These are phyloP conservation scores for Aphyosemion australe DNA, from an alignment of 2,113 vertebrate genomes.

Conservation along the genomic window DNA sequence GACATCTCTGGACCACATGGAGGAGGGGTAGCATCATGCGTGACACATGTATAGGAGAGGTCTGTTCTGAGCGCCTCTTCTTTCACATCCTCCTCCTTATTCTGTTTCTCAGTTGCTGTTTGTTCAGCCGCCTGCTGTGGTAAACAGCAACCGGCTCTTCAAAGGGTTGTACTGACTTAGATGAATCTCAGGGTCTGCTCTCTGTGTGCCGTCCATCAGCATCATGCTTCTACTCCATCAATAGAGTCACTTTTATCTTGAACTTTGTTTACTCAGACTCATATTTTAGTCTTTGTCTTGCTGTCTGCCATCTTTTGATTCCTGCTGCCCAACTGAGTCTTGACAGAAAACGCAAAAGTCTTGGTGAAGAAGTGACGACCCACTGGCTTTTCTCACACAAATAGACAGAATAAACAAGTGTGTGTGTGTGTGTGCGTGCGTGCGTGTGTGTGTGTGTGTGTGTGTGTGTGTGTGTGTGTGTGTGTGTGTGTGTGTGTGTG, in stretches of 20 bases:
- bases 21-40: constrained; percentile 79
- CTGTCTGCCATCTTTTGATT: constrained; percentile 15
- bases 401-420: constrained; percentile 17
- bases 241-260: constrained; percentile 31
- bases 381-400: constrained; percentile 58
- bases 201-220: constrained; percentile 24
- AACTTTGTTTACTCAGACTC: constrained; percentile 33
- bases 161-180: constrained; percentile 51
- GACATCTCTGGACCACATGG: constrained; percentile 80
- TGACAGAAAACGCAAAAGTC: constrained; percentile 50
- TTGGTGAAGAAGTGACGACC: constrained; percentile 59
- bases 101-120: constrained; percentile 41
- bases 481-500: no score
- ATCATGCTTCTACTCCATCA: constrained; percentile 16
- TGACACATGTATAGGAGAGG: constrained; percentile 82
- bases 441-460: no score
- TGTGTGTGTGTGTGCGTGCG: background rate
- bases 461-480: no score
- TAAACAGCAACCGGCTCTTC: constrained; percentile 54
- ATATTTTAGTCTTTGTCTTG: constrained; percentile 36
- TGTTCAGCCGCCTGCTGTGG: constrained; percentile 66
- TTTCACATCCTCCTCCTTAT: constrained; percentile 5
- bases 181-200: constrained; percentile 25
- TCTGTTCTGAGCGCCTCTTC: constrained; percentile 24
- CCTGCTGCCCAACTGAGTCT: constrained; percentile 43